Percentiles rank a stretch among this genome's conserved stretches.
These are phyloP conservation scores for Argyrosomus regius DNA, from an alignment of 2,797 vertebrate genomes.

Conservation along the genomic window DNA sequence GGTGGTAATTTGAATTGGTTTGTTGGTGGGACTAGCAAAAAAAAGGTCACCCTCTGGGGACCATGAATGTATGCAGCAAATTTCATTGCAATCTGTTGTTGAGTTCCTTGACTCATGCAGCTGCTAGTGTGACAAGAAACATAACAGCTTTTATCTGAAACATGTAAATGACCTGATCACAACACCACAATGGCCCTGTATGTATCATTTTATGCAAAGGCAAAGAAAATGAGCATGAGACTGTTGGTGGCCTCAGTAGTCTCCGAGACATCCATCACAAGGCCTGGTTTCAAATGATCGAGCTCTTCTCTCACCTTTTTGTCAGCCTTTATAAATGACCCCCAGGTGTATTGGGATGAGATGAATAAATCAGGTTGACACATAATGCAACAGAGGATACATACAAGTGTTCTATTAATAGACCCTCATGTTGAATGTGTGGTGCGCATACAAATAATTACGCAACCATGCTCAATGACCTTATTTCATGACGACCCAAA, in stretches of 20 bases:
- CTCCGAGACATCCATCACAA: slow-evolving; percentile 66
- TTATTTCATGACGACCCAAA: slow-evolving; percentile 63
- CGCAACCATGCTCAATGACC: slow-evolving; percentile 68
- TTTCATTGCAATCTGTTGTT: not conserved
- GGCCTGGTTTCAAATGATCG: slow-evolving; percentile 59
- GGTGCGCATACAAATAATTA: slow-evolving; percentile 68
- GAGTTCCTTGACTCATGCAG: not conserved
- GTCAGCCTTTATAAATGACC: slow-evolving; percentile 76
- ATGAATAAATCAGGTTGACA: slow-evolving; percentile 79
- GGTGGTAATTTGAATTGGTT: not conserved
- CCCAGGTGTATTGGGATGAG: slow-evolving; percentile 63
- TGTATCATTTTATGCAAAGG: slow-evolving; percentile 26
- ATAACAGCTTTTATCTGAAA: slow-evolving; percentile 7
- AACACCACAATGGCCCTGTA: not conserved
- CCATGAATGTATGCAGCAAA: not conserved
- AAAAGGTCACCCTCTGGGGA: slow-evolving; percentile 5
- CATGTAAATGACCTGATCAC: slow-evolving; percentile 27
- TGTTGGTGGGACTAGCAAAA: not conserved
- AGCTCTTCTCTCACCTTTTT: slow-evolving; percentile 48
- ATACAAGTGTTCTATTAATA: slow-evolving; percentile 64
- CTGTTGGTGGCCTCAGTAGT: slow-evolving; percentile 53
- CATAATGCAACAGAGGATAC: slow-evolving; percentile 57
- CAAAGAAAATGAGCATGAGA: slow-evolving; percentile 24
- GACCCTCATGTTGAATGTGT: slow-evolving; percentile 36
- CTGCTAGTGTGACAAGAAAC: not conserved